phyloP scores from a whole-genome alignment of 2,888 invertebrate genomes.

The Acholoe squamosa region DNA sequence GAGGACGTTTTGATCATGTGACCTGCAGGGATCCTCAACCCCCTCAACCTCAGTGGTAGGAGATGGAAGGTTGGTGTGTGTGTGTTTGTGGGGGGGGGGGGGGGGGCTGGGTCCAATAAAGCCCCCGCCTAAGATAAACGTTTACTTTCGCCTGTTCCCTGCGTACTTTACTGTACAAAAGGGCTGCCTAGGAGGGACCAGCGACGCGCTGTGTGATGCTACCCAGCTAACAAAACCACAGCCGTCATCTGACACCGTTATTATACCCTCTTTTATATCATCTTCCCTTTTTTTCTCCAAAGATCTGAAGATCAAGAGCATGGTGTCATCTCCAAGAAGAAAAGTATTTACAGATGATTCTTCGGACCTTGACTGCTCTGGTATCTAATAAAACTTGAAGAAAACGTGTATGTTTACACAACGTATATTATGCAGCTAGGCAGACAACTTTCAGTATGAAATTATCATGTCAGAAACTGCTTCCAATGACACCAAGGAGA shows the following conservation, averaged over 20 bases:
- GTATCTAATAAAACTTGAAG: no score
- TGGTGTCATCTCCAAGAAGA: no score
- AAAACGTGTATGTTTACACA: no score
- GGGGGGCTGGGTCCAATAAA: neutral
- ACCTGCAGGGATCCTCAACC: constrained; percentile 23
- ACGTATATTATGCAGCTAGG: no score
- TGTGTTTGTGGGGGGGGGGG: neutral
- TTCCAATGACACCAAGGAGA: no score
- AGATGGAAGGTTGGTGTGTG: neutral
- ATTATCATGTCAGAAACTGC: no score
- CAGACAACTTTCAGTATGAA: no score
- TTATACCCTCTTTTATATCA: neutral
- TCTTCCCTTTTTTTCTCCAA: neutral
- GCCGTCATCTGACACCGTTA: neutral
- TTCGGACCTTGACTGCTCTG: no score
- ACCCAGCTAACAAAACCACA: neutral
- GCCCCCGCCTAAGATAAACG: constrained; percentile 14
- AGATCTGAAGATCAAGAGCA: no score
- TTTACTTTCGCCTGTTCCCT: constrained; percentile 10
- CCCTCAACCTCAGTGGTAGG: neutral
- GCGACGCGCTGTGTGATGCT: neutral
- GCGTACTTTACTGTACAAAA: neutral
- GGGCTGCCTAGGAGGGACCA: neutral
- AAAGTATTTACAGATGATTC: no score
- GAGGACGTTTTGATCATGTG: constrained; percentile 51